Percentiles rank a stretch among this genome's conserved stretches.
phyloP scores from a whole-genome alignment of 2,888 invertebrate species.

The Acleris cristana region DNA sequence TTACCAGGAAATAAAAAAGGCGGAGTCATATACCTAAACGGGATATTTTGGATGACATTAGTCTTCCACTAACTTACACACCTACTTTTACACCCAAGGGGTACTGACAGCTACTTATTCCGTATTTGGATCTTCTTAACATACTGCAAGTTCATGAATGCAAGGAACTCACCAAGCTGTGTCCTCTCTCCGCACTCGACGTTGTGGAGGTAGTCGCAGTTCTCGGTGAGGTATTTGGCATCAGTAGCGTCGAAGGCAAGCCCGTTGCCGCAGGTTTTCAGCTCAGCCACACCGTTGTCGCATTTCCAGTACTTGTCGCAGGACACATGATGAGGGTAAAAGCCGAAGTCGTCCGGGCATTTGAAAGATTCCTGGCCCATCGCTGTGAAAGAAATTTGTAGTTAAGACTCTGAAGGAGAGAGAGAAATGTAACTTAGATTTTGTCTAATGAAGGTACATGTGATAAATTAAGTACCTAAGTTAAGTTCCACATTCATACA shows the following conservation, averaged over 20 bases:
- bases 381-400: conserved; percentile 77
- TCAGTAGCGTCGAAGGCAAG: conserved; percentile 95
- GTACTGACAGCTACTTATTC: too few relatives aligned
- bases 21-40: background rate
- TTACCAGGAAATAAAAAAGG: conserved; percentile 24
- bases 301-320: conserved; percentile 99
- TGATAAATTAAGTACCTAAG: too few relatives aligned
- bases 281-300: conserved; percentile 93
- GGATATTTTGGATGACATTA: conserved; percentile 1
- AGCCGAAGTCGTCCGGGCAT: conserved; percentile 97
- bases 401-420: conserved; percentile 1
- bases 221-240: conserved; percentile 95
- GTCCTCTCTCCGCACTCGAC: conserved; percentile 95
- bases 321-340: conserved; percentile 94
- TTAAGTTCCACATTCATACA: too few relatives aligned
- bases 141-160: too few relatives aligned
- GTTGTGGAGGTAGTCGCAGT: conserved; percentile 97
- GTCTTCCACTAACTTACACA: background rate
- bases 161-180: conserved; percentile 88
- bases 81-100: too few relatives aligned
- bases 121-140: too few relatives aligned
- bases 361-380: conserved; percentile 93
- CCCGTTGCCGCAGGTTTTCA: conserved; percentile 97
- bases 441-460: background rate
- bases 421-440: too few relatives aligned